Evolutionary conservation across 2,888 invertebrate genomes (phyloP).

Genomic region (Metallyticus violacea): DNA sequence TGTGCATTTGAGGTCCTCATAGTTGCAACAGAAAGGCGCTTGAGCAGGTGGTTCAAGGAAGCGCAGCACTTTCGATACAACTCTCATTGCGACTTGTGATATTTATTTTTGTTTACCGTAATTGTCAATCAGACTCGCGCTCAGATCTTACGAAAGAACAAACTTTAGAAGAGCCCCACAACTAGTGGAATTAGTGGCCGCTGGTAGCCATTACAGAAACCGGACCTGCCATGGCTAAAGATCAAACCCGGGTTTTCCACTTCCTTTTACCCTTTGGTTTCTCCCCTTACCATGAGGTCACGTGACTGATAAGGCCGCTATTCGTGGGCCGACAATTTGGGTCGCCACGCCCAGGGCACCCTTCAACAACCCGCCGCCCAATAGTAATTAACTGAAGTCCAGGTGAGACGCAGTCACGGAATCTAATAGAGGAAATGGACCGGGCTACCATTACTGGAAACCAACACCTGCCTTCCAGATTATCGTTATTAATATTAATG

Average conservation of each 20-base stretch:
- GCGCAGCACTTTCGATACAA: too few species aligned
- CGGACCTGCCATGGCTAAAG: background rate
- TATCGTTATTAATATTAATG: background rate
- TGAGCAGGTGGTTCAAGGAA: too few species aligned
- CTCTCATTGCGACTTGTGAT: too few species aligned
- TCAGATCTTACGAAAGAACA: too few species aligned
- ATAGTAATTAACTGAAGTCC: constrained; percentile 47
- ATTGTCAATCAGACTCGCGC: too few species aligned
- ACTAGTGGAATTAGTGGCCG: too few species aligned
- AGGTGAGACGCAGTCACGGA: constrained; percentile 9
- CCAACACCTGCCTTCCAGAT: background rate
- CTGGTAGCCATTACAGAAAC: background rate
- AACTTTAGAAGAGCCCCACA: too few species aligned
- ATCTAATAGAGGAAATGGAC: constrained; percentile 12
- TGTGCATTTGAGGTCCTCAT: too few species aligned
- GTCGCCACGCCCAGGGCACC: constrained; percentile 19
- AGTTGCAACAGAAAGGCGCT: too few species aligned
- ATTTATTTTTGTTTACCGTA: too few species aligned
- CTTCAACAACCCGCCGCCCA: constrained; percentile 42
- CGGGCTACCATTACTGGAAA: background rate
- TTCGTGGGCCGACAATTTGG: constrained; percentile 22
- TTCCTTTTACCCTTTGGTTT: background rate
- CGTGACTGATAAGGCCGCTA: background rate
- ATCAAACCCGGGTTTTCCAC: background rate
- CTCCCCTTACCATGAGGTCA: background rate